phyloP scores from a whole-genome alignment of 1,140 invertebrate species.

The Hermatobates lingyangjiaoensis region DNA sequence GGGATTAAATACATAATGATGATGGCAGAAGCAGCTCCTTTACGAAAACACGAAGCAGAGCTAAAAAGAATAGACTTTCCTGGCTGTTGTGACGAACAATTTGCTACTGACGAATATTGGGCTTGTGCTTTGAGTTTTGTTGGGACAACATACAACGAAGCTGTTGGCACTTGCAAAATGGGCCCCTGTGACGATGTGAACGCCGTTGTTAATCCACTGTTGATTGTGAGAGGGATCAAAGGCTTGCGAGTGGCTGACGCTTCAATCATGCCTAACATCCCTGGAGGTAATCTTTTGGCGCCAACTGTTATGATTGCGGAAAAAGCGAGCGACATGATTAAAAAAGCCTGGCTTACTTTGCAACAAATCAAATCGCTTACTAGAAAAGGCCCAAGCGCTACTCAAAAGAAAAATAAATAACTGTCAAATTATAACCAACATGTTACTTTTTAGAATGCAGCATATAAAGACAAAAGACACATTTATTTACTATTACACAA shows the following conservation, averaged over 20 bases:
- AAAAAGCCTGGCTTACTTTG: constrained; percentile 28
- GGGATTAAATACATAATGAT: constrained; percentile 29
- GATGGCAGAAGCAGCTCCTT: constrained; percentile 33
- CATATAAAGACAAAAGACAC: too few species aligned
- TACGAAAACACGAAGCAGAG: constrained; percentile 26
- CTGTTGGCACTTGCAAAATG: constrained; percentile 60
- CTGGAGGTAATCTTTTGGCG: constrained; percentile 49
- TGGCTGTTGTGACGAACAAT: constrained; percentile 11
- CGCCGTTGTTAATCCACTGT: constrained; percentile 42
- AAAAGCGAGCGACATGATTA: constrained; percentile 63
- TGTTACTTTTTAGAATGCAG: too few species aligned
- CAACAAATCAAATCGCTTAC: neutral
- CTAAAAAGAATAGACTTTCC: constrained; percentile 5
- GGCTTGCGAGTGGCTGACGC: constrained; percentile 52
- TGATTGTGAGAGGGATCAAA: constrained; percentile 42
- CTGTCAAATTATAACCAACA: too few species aligned
- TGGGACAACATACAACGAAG: constrained; percentile 34
- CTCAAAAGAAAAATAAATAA: too few species aligned
- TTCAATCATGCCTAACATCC: constrained; percentile 49
- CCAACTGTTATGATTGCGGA: constrained; percentile 70
- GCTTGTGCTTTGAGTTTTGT: constrained; percentile 18
- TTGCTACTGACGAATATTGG: constrained; percentile 25
- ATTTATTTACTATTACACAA: too few species aligned
- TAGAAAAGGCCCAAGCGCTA: too few species aligned
- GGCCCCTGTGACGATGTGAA: constrained; percentile 36